Conservation (phyloP, 2,797 vertebrate genomes). For the Coendou prehensilis region DNA sequence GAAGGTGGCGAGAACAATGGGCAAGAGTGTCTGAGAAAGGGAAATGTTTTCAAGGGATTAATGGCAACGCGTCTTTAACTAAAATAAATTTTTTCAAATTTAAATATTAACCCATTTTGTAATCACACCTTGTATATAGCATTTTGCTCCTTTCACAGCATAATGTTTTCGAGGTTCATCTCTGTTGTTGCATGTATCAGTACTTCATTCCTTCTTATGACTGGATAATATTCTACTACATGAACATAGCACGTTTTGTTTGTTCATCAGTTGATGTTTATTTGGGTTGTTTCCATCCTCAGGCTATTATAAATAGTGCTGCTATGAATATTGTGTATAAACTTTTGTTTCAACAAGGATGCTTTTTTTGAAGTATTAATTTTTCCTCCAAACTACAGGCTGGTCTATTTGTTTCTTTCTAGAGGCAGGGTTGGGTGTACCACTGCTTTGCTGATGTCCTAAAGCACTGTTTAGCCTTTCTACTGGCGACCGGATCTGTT, state of each 20-base stretch:
- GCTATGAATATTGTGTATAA: constrained; percentile 2
- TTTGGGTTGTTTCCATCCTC: constrained; percentile 33
- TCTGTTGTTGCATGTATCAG: background rate
- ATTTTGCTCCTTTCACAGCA: background rate
- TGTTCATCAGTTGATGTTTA: background rate
- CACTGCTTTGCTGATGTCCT: background rate
- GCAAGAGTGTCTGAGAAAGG: background rate
- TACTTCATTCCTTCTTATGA: background rate
- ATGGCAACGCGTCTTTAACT: background rate
- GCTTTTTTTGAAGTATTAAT: constrained; percentile 35
- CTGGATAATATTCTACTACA: background rate
- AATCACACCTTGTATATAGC: background rate
- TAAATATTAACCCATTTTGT: background rate
- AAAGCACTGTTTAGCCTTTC: background rate
- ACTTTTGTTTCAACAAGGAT: constrained; percentile 53
- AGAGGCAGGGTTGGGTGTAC: background rate
- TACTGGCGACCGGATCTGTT: background rate
- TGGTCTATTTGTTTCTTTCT: constrained; percentile 62
- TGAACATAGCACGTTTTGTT: background rate
- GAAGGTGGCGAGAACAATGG: background rate
- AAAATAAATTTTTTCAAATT: background rate
- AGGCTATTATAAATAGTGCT: background rate
- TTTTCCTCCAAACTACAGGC: constrained; percentile 40
- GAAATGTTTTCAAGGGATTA: background rate
- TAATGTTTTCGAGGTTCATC: background rate